Conservation (phyloP, 2,797 vertebrate genomes). For the Malurus splendens region DNA sequence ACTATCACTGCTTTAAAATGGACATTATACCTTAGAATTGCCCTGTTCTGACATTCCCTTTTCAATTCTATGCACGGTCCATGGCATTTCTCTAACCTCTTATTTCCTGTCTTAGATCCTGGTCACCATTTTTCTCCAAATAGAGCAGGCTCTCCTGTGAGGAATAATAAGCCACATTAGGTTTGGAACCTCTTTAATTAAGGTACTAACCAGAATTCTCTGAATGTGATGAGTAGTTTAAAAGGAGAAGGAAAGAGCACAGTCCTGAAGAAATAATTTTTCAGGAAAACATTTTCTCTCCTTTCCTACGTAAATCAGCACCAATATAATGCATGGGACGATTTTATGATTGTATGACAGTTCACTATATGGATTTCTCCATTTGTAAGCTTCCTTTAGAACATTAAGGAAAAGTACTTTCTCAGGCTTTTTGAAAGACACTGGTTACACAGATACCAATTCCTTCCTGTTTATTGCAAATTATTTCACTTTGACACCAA, state of each 20-base stretch:
- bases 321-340: not conserved
- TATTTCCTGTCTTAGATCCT: not conserved
- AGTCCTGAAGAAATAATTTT: constrained; percentile 12
- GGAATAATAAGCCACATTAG: not conserved
- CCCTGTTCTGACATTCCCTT: not conserved
- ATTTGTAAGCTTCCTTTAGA: not conserved
- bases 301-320: not conserved
- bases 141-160: not conserved
- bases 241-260: not conserved
- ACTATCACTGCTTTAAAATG: not conserved
- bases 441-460: not conserved
- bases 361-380: not conserved
- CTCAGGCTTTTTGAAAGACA: not conserved
- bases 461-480: not conserved
- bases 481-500: not conserved
- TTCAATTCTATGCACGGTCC: not conserved
- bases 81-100: not conserved
- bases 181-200: not conserved
- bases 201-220: not conserved
- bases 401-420: not conserved
- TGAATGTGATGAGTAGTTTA: not conserved
- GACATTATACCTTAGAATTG: not conserved
- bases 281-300: constrained; percentile 8
- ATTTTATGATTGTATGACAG: not conserved
- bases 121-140: not conserved